A percentile compares a stretch with the other conserved stretches of the same genome.
Evolutionary conservation across 2,888 invertebrate species (phyloP).

Genomic region (Chloroclysta siterata): DNA sequence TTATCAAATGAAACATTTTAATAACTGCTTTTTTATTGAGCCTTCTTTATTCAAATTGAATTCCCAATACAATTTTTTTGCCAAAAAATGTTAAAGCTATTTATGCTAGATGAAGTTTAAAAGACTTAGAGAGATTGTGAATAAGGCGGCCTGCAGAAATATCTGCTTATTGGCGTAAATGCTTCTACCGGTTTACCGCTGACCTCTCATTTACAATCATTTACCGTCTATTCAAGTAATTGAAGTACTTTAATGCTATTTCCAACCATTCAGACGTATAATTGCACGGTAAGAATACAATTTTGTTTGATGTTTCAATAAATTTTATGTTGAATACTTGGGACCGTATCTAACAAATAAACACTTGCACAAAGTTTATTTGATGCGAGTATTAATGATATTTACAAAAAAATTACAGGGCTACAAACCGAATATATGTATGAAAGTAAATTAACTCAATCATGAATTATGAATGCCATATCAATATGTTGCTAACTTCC

Average conservation of each 20-base stretch:
- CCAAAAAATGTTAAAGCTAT: too few species aligned
- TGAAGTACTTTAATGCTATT: conserved; percentile 10
- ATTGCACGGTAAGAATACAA: not conserved
- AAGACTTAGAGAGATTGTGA: not conserved
- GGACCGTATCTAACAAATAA: not conserved
- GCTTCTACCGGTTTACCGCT: conserved; percentile 26
- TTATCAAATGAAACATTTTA: too few species aligned
- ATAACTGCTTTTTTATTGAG: too few species aligned
- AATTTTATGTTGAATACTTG: not conserved
- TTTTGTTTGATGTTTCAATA: conserved; percentile 1
- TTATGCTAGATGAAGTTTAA: not conserved
- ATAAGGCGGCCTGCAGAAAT: not conserved
- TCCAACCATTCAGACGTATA: conserved; percentile 3
- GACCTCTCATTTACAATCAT: conserved; percentile 27
- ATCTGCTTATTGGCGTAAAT: conserved; percentile 28
- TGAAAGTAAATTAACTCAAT: not conserved
- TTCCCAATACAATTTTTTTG: too few species aligned
- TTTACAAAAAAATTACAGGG: not conserved
- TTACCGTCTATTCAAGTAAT: conserved; percentile 14
- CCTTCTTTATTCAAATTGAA: too few species aligned
- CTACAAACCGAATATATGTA: not conserved
- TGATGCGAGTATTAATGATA: not conserved
- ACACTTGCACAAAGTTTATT: not conserved
- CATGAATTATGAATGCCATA: not conserved
- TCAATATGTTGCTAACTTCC: not conserved